phyloP scores from a whole-genome alignment of 2,797 vertebrate genomes.

The Danio tinwini region DNA sequence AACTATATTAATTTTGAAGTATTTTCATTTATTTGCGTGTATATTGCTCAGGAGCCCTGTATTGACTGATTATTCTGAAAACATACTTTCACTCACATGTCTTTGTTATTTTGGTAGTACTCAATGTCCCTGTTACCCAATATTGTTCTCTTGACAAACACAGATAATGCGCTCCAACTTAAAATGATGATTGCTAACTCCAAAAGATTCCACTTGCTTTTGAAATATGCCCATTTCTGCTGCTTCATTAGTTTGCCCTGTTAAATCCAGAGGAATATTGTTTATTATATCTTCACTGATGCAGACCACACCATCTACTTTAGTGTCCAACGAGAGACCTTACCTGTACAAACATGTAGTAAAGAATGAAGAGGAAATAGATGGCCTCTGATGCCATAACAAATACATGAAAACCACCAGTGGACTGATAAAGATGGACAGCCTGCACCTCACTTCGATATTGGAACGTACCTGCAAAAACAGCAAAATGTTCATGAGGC shows the following conservation, averaged over 20 bases:
- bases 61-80: not conserved
- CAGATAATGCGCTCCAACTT: slow-evolving; percentile 89
- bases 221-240: slow-evolving; percentile 87
- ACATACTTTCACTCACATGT: slow-evolving; percentile 78
- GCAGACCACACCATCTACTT: not conserved
- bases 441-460: slow-evolving; percentile 83
- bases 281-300: not conserved
- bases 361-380: slow-evolving; percentile 92
- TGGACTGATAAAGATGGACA: slow-evolving; percentile 89
- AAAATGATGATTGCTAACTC: slow-evolving; percentile 88
- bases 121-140: slow-evolving; percentile 85
- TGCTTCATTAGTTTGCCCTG: slow-evolving; percentile 87
- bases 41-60: not conserved
- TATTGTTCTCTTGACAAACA: slow-evolving; percentile 90
- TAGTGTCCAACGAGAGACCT: slow-evolving; percentile 35
- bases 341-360: slow-evolving; percentile 94
- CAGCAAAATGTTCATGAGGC: not conserved
- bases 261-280: slow-evolving; percentile 41
- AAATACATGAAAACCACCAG: slow-evolving; percentile 86
- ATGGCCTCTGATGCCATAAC: slow-evolving; percentile 88
- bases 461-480: slow-evolving; percentile 86
- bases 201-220: slow-evolving; percentile 90
- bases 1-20: not conserved
- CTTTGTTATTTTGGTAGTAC: slow-evolving; percentile 84
- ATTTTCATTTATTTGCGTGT: not conserved